phyloP scores from a whole-genome alignment of 2,797 vertebrate species.

The Pitangus sulphuratus region DNA sequence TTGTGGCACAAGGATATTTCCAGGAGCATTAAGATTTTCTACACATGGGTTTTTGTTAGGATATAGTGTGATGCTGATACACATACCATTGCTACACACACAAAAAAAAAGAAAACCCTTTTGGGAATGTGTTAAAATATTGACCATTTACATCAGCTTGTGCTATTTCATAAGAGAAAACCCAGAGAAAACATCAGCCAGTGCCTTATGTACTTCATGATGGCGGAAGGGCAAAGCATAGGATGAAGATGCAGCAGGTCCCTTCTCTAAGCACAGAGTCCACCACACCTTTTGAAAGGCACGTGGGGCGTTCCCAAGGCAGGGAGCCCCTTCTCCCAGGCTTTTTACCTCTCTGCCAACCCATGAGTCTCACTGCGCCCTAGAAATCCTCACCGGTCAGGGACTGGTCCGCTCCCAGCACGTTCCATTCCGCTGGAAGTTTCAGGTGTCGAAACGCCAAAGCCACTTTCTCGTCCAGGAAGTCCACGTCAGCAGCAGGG shows the following conservation, averaged over 20 bases:
- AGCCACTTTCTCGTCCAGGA: slow-evolving; percentile 88
- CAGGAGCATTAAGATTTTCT: background rate
- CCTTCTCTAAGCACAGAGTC: rapidly evolving
- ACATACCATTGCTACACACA: background rate
- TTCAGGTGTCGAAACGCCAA: slow-evolving; percentile 90
- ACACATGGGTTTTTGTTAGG: background rate
- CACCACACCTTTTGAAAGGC: background rate
- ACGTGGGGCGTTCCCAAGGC: rapidly evolving
- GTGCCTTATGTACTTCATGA: background rate
- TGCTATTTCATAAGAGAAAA: background rate
- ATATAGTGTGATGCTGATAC: background rate
- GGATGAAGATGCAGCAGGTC: background rate
- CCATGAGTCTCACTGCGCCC: rapidly evolving
- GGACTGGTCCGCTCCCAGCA: slow-evolving; percentile 81
- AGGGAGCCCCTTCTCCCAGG: background rate
- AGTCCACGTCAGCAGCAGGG: slow-evolving; percentile 85
- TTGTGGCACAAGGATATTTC: background rate
- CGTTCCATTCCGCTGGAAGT: slow-evolving; percentile 89
- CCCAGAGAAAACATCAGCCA: rapidly evolving
- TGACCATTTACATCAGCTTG: rapidly evolving
- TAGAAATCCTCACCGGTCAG: slow-evolving; percentile 66
- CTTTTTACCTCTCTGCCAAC: background rate
- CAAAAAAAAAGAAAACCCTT: rapidly evolving
- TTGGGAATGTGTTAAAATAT: background rate
- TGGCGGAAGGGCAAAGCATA: background rate